Base-by-base conservation (phyloP, 2,797 vertebrate species). In the Naso thynnoides region DNA sequence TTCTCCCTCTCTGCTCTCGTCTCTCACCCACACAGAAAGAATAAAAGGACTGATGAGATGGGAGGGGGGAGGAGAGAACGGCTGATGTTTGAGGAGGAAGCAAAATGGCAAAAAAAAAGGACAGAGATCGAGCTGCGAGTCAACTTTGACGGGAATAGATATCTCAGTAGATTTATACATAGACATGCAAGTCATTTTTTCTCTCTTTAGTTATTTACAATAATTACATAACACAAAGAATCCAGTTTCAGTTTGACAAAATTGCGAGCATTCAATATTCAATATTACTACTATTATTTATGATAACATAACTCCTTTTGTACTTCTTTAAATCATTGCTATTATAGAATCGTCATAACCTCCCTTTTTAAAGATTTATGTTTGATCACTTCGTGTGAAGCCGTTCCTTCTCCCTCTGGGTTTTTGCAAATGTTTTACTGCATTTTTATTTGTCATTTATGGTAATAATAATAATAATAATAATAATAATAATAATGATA, bases 181-280 rank as follows among this genome's bases (percentile, higher is more conserved):
- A 94, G 92, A 95, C 95, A 95, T 95, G 95, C 95, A 95, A 93
- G 93, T 95, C 92, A 87, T 94, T 92, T 95, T 95, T 94, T 94
- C 90, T 93, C 91, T 95, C 90, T 94, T 91, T 93, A 93, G 80
- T 81, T 95, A 95, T 95, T 95, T 95, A 95, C 95, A 95, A 92
- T 95, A 95, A 95, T 95, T 95, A 95, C 95, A 95, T 75, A 93
- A 95, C 92, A 93, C 93, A 94, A 94, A 94, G 87, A 89, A 93
- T 94, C 94, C 93, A 93, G 92, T 91, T 94, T 94, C 92, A 93
- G 89, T 90, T 94, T 91, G 93, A 95, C 93, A 94, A 95, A 94
- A 94, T 93, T 92, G 92, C 91, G 89, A 94, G 93, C 93, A 92
- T 93, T 94, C 93, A 91, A 91, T 93, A 94, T 92, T 94, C 91